Evolutionary conservation across 1,140 invertebrate species (phyloP).

Genomic region (Drosophila lacteicornis): DNA sequence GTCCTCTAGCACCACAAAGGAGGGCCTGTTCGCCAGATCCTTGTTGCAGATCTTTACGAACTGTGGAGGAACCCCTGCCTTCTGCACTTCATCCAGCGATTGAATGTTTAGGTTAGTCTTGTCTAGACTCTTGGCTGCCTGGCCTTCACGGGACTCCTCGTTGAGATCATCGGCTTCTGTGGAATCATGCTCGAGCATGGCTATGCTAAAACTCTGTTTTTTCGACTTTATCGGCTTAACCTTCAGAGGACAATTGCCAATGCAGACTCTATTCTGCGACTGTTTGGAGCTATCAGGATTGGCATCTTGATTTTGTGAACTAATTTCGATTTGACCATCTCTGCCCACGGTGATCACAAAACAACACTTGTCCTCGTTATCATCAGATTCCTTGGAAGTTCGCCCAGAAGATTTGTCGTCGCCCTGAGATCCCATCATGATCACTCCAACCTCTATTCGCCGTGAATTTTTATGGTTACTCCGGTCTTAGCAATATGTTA

Average conservation of each 20-base stretch:
- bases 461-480: background rate
- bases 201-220: slow-evolving; percentile 37
- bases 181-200: slow-evolving; percentile 36
- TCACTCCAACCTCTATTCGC: background rate
- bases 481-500: background rate
- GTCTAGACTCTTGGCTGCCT: background rate
- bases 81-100: slow-evolving; percentile 5
- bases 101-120: background rate
- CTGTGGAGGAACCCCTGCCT: background rate
- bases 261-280: background rate
- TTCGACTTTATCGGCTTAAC: background rate
- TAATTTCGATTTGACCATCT: slow-evolving; percentile 43
- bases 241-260: background rate
- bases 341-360: slow-evolving; percentile 46
- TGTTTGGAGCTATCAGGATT: background rate
- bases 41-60: slow-evolving; percentile 47
- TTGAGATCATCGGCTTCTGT: background rate
- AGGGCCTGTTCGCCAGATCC: slow-evolving; percentile 38
- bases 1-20: slow-evolving; percentile 61
- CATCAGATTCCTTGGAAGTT: background rate
- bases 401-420: background rate
- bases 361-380: slow-evolving; percentile 16
- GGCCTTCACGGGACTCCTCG: background rate
- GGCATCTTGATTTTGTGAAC: background rate
- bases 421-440: slow-evolving; percentile 5